Evolutionary conservation across 2,113 vertebrate genomes (phyloP), one percentile per base, ranked within the genome.

Genomic region (Abramis brama): DNA sequence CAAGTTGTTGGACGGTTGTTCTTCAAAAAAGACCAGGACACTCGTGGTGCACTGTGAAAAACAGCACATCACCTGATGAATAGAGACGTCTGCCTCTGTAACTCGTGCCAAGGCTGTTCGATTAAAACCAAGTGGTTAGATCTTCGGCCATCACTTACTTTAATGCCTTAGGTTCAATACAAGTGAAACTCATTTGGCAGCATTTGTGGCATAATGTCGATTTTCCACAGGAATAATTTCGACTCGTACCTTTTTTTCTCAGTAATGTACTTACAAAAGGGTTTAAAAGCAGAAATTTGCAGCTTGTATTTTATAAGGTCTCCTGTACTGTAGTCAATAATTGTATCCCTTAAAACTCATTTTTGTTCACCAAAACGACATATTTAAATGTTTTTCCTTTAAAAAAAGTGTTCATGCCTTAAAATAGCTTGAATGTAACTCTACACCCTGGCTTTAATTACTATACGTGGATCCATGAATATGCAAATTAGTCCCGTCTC

Each of bases 1-100:
- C 86, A 76, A 71, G 75, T 62, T 64, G 82, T 79, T 50, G 83
- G 19, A 55, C 50, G 39, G 82, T 62, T 80, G 83, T 70, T 43
- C 55, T 25, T 36, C 12, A 66, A 39, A 70, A 91, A 30, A 66
- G n/a, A 36, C 45, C 17, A 62, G 68, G 60, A 33, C 0, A 47
- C 55, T 75, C 9, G 30, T 19, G 13, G 12, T 12, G 1, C 2
- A 59, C 23, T 57, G 76, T 36, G 25, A 68, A 82, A 68, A 68
- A 82, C 62, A 13, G 9, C 79, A 52, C 43, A 43, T 70, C 45
- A 70, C 5, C 17, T 23, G 62, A 81, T 27, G 79, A 60, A 66
- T 27, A 47, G 23, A 70, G 62, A 70, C 17, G 19, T 30, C 25
- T 55, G 27, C 7, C 47, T 50, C 45, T 27, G 33, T 60, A 66